Percentiles rank a stretch among this genome's conserved stretches.
phyloP scores from a whole-genome alignment of 2,888 invertebrate genomes.

The Andrena camellia region DNA sequence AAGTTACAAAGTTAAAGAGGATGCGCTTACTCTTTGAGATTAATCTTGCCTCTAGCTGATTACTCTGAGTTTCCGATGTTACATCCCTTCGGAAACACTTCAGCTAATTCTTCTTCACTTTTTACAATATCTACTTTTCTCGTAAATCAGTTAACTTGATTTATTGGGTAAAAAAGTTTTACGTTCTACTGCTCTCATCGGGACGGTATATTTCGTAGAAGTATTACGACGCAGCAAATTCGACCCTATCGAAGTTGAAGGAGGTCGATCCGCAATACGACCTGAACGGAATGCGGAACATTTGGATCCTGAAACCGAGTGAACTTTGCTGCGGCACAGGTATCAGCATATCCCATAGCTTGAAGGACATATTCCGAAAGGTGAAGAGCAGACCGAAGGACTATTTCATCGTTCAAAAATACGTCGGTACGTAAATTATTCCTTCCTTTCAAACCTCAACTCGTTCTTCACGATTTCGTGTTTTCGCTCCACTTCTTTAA shows the following conservation, averaged over 20 bases:
- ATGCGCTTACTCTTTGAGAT: neutral
- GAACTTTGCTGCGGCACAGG: slow-evolving; percentile 93
- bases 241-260: slow-evolving; percentile 73
- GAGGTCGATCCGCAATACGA: slow-evolving; percentile 78
- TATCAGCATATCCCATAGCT: slow-evolving; percentile 91
- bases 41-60: neutral
- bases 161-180: neutral
- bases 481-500: slow-evolving; percentile 7
- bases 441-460: too few relatives aligned
- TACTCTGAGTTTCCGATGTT: neutral
- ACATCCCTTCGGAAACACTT: neutral
- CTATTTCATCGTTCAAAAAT: slow-evolving; percentile 95
- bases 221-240: slow-evolving; percentile 50
- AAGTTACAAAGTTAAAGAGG: neutral
- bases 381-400: slow-evolving; percentile 87
- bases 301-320: slow-evolving; percentile 96
- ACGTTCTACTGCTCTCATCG: neutral
- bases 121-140: neutral
- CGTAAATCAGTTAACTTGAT: neutral
- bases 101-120: neutral
- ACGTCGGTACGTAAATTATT: slow-evolving; percentile 89
- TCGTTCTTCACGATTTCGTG: neutral
- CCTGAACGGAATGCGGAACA: slow-evolving; percentile 91
- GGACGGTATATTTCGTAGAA: slow-evolving; percentile 47
- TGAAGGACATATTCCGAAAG: slow-evolving; percentile 90